Evolutionary conservation across 2,797 vertebrate species (phyloP), one percentile per base, ranked within the genome.

Genomic region (Aphelocoma californica): DNA sequence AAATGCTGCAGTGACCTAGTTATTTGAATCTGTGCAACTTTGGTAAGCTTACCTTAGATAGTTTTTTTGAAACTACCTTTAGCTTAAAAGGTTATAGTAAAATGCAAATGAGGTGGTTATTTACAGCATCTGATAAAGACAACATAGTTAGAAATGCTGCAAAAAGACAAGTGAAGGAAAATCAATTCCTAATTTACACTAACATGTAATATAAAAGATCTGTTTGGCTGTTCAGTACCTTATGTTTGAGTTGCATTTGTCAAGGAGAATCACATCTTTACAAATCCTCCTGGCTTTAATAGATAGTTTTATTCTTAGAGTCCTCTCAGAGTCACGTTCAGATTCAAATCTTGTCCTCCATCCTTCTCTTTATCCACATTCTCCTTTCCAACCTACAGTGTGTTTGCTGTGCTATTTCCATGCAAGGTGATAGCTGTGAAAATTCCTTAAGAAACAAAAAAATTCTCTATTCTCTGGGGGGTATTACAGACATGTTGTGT

Each of bases 181-280:
- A 96, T 95, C 93, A 92, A 92, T 96, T 78, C 80, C 86, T 92
- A 83, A 96, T 95, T 96, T 95, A 83, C 53, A 40, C 61, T 78
- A 81, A 88, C 6, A 57, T 32, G 2, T 74, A 91, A 86, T 65
- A 75, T 31, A 88, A 69, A 89, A 78, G 19, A 86, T 81, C 29
- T 85, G 12, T 83, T 92, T 83, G 51, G 26, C 75, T 81, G 34
- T 54, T 88, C 58, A 20, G n/a, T 88, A 50, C 29, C 14, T 88
- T 65, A 50, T 12, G 45, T 71, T 94, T 5, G 1, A 88, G 32
- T 66, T 88, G 32, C 11, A 86, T 93, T 96, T 93, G 57, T 81
- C 72, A 96, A 85, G 60, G 61, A 88, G 36, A 94, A 88, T 69
- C 50, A 61, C 4, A 1, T 74, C 47, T 72, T 93, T 83, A 86